Base-by-base conservation (phyloP, 1,140 invertebrate species). In the Pseudomyrmex flavicornis region DNA sequence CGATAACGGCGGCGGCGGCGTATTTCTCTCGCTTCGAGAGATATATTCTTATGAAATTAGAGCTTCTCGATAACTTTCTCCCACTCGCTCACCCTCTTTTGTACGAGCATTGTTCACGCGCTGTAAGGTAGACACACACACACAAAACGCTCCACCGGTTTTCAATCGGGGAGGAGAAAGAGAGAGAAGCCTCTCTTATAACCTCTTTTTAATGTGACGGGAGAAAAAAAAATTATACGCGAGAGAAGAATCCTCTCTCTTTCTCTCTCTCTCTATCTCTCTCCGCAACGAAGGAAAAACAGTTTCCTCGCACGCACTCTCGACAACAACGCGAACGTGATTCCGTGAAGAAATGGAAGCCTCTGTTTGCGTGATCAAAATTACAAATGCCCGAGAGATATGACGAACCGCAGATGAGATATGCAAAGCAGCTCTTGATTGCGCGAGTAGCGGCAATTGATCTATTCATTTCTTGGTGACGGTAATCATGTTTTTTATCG, bases 401-500 rank as follows among this genome's bases (percentile, higher is more conserved):
- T 66, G 22, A 22, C 26, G 3, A 35, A 13, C 17, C n/a, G 13
- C 2, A 20, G 12, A 20, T 20, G 15, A 54, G 12, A 4, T 8
- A 63, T 12, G 22, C 26, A 26, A 79, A 48, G 17, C 44, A 48
- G 2, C 20, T 26, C 20, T 15, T 2, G 22, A 62, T 17, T 26
- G 17, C 15, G 35, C 35, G 35, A 35, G 35, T 17, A 13, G 10
- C 15, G 35, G 9, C 13, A 1, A n/a, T 61, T 13, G 17, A 26
- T 46, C 20, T 17, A 10, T 1, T 13, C 15, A 17, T 20, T 73
- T 65, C 8, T 44, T 56, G 13, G 72, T 15, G 44, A 74, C 44
- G 46, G 46, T 58, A 77, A 77, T 56, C 68, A 65, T 13, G 35
- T 15, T 10, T 68, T 48, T 68, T 52, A 58, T 79, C 52, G 52